Base-by-base conservation (phyloP, 2,797 vertebrate genomes). In the Xenentodon cancila region DNA sequence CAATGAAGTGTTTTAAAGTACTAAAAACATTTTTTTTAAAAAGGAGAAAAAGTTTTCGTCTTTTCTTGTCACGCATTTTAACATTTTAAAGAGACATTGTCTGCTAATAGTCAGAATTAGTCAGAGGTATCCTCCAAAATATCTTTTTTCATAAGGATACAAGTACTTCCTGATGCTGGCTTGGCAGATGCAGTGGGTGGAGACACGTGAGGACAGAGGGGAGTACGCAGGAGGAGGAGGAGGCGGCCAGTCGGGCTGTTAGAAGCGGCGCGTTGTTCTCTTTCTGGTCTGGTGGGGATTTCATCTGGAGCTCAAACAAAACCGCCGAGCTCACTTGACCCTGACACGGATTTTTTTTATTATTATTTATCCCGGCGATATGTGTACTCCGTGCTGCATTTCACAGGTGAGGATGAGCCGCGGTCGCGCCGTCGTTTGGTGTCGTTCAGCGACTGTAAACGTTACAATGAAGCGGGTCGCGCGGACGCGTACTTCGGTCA, bases 371-470 rank as follows among this genome's bases (percentile, higher is more conserved):
- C 52, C 25, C 16, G 6, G 8, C 57, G 81, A 13, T 11, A 94
- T 94, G 93, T 92, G 92, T 21, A 83, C 65, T 0, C 91, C 83
- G 66, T 93, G 93, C 51, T 94, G 93, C 56, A 11, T 93, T 30
- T 74, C 91, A 50, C 93, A 94, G 93, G 93, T 94, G 73, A 93
- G 92, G 1, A 87, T 73, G 64, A 53, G 32, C 46, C 46, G 5
- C n/a, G 16, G 25, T 55, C 50, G 49, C 46, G 5, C n/a, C 16
- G 25, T 55, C 50, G 30, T 50, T 60, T 25, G 59, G 56, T 53
- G 32, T 32, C 73, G 25, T 48, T 30, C 4, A 5, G 8, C 15
- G 49, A 21, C 2, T 43, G 6, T 9, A 1, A 30, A 44, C 25
- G 67, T 3, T 0, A 44, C 61, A 48, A 30, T 21, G 42, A 19